These are phyloP conservation scores for Perca fluviatilis DNA, from an alignment of 2,113 vertebrate genomes.

Conservation along the genomic window DNA sequence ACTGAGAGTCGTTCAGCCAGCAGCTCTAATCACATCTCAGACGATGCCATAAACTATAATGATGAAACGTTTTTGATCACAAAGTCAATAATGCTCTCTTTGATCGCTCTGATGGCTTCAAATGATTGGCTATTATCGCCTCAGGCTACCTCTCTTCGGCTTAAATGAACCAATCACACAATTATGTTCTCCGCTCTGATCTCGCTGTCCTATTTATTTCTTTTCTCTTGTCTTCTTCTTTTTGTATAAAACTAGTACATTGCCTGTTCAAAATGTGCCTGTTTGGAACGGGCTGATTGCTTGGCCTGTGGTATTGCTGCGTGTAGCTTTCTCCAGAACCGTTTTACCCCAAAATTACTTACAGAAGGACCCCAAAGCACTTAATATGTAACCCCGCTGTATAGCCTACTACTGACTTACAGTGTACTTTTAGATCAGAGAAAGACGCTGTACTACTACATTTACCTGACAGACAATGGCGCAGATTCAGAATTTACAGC, in stretches of 20 bases:
- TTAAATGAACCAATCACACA: slow-evolving; percentile 9
- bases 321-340: too few species aligned
- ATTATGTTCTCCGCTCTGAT: not conserved
- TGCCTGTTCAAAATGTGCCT: not conserved
- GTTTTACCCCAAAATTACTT: too few species aligned
- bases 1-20: not conserved
- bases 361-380: too few species aligned
- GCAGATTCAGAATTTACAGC: too few species aligned
- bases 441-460: too few species aligned
- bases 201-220: not conserved
- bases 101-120: not conserved
- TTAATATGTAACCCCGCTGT: too few species aligned
- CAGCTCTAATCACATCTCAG: not conserved
- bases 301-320: too few species aligned
- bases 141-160: not conserved
- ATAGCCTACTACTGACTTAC: too few species aligned
- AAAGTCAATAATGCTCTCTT: slow-evolving; percentile 5
- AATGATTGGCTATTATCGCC: slow-evolving; percentile 1
- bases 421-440: too few species aligned
- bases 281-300: too few species aligned
- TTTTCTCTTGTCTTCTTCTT: not conserved
- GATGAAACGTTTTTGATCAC: not conserved
- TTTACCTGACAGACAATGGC: too few species aligned
- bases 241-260: not conserved
- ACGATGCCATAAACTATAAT: not conserved